phyloP scores from a whole-genome alignment of 2,797 vertebrate species.

The Pseudochirops cupreus region DNA sequence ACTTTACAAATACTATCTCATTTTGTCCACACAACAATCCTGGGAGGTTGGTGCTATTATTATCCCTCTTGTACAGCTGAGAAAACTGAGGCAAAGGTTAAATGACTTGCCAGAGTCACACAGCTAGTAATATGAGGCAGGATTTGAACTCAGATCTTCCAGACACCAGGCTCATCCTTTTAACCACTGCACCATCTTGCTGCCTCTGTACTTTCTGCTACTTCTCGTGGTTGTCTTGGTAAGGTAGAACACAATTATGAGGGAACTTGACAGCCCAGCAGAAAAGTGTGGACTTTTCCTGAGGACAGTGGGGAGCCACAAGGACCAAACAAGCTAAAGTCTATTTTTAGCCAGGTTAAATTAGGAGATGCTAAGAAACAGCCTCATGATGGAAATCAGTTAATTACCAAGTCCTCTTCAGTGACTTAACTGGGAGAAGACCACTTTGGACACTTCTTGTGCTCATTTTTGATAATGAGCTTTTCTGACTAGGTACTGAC shows the following conservation, averaged over 20 bases:
- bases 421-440: neutral
- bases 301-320: neutral
- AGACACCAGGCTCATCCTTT: no score
- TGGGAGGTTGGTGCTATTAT: neutral
- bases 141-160: no score
- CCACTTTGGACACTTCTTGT: slow-evolving; percentile 47
- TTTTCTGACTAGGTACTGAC: neutral
- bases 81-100: neutral
- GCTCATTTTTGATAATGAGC: slow-evolving; percentile 71
- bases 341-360: slow-evolving; percentile 11
- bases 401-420: neutral
- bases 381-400: neutral
- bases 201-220: no score
- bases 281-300: slow-evolving; percentile 23
- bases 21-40: neutral
- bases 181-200: no score
- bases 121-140: no score
- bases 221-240: no score
- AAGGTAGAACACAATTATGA: neutral
- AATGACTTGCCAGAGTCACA: no score
- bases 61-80: neutral
- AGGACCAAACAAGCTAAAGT: neutral
- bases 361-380: neutral
- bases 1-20: neutral
- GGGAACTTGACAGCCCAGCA: slow-evolving; percentile 26